Base-by-base conservation (phyloP, 2,888 invertebrate species). In the Metellina segmentata region DNA sequence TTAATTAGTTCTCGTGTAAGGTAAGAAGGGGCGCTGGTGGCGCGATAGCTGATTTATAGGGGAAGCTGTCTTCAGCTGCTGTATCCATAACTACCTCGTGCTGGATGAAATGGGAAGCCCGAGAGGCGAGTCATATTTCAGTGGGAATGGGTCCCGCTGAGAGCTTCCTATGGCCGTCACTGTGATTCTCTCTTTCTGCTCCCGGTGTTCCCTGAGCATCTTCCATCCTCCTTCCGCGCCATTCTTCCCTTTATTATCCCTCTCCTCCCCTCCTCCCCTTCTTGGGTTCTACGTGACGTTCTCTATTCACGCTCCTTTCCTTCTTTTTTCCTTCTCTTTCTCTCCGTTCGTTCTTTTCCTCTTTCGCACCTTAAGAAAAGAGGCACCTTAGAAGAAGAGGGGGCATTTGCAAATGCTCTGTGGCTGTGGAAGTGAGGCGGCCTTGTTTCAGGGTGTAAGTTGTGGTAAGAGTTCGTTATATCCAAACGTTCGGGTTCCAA, bases 11-110 rank as follows among this genome's bases (percentile, higher is more conserved):
- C 79, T 49, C 49, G 48, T 69, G 78, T 71, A 78, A 78, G 82
- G 83, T 72, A 69, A 71, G 77, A 79, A 81, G 75, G 77, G 75
- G 34, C 77, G 16, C 81, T 81, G 48, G 86, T 13, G 72, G 81
- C 81, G 72, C 78, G 81, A 88, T 90, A 85, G 86, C 91, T 91
- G 91, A 91, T 91, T 91, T 91, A 91, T 91, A 85, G 90, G 85
- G 78, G 53, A 53, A 75, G 82, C 91, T 91, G 91, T 91, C 86
- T 82, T 88, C 91, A 83, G 88, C 91, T 88, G 91, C 88, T 86
- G 91, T 75, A 85, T 83, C 88, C 91, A 83, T 88, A 83, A 87
- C 83, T 83, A 70, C 91, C 61, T 74, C 74, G 61, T 79, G 85
- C 70, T 72, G 82, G 90, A 85, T 74, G 90, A 75, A 85, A 85